These are phyloP conservation scores for Ochropacha duplaris DNA, from an alignment of 2,888 invertebrate genomes.

Conservation along the genomic window DNA sequence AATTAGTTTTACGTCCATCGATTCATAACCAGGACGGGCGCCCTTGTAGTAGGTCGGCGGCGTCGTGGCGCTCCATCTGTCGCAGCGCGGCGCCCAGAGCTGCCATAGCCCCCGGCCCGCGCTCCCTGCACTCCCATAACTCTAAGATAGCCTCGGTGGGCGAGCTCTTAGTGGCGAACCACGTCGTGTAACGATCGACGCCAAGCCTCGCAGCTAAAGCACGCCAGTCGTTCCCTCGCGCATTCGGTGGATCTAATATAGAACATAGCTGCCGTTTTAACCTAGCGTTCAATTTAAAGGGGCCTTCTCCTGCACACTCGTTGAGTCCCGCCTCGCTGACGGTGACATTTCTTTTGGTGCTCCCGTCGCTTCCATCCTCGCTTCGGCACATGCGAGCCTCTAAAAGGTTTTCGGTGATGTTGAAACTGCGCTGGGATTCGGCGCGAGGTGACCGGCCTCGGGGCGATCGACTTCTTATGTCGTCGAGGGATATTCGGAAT, in stretches of 20 bases:
- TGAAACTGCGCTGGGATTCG: conserved; percentile 75
- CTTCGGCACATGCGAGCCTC: conserved; percentile 75
- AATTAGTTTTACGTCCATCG: conserved; percentile 18
- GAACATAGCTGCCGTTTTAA: conserved; percentile 80
- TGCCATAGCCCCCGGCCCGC: conserved; percentile 91
- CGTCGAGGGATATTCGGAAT: conserved; percentile 75
- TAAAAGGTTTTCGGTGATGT: conserved; percentile 75
- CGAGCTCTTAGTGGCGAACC: conserved; percentile 97
- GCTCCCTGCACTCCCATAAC: conserved; percentile 96
- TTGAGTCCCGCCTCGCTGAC: conserved; percentile 84
- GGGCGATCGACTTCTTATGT: conserved; percentile 72
- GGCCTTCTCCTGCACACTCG: conserved; percentile 83
- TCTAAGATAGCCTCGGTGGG: conserved; percentile 98
- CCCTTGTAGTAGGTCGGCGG: conserved; percentile 71
- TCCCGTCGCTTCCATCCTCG: conserved; percentile 74
- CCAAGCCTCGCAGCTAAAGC: conserved; percentile 96
- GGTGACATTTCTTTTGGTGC: conserved; percentile 78
- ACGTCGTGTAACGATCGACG: conserved; percentile 97
- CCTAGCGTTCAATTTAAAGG: conserved; percentile 83
- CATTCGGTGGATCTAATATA: conserved; percentile 95
- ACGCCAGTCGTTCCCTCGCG: conserved; percentile 97
- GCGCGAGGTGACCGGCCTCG: conserved; percentile 74
- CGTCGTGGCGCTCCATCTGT: conserved; percentile 74
- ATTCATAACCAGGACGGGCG: conserved; percentile 79
- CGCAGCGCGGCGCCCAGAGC: conserved; percentile 84